Evolutionary conservation across 1,140 invertebrate species (phyloP).

Genomic region (Trichonephila clavipes): DNA sequence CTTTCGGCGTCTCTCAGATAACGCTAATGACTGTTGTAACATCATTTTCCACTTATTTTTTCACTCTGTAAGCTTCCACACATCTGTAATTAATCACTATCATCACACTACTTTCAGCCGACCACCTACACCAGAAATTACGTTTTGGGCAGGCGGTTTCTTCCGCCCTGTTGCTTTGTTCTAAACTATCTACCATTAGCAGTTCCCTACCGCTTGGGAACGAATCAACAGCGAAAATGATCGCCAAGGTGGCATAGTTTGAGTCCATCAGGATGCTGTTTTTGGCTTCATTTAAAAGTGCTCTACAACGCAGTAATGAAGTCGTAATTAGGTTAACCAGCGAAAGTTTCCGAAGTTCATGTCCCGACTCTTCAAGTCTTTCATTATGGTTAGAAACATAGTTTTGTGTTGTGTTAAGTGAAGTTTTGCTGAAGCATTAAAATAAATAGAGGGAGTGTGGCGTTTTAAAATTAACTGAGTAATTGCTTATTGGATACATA

Average conservation of each 20-base stretch:
- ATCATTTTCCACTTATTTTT: slow-evolving; percentile 53
- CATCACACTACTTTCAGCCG: not conserved
- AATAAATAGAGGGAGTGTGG: not conserved
- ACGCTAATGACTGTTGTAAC: slow-evolving; percentile 44
- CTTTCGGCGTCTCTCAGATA: slow-evolving; percentile 19
- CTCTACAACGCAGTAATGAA: slow-evolving; percentile 16
- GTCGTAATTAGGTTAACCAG: slow-evolving; percentile 22
- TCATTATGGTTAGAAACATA: not conserved
- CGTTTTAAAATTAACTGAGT: not conserved
- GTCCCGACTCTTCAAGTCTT: not conserved
- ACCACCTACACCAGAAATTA: slow-evolving; percentile 2
- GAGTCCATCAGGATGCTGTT: not conserved
- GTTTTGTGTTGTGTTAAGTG: not conserved
- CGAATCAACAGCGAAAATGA: not conserved
- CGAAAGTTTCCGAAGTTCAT: not conserved
- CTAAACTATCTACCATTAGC: slow-evolving; percentile 26
- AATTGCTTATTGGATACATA: not conserved
- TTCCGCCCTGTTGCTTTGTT: slow-evolving; percentile 16
- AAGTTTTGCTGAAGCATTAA: not conserved
- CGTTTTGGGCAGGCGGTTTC: not conserved
- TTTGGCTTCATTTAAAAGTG: not conserved
- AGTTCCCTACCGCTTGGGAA: not conserved
- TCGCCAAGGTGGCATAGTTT: slow-evolving; percentile 36
- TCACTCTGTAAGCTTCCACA: slow-evolving; percentile 17
- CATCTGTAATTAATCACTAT: slow-evolving; percentile 38